Conservation (phyloP, 2,113 vertebrate species). For the Channa argus region DNA sequence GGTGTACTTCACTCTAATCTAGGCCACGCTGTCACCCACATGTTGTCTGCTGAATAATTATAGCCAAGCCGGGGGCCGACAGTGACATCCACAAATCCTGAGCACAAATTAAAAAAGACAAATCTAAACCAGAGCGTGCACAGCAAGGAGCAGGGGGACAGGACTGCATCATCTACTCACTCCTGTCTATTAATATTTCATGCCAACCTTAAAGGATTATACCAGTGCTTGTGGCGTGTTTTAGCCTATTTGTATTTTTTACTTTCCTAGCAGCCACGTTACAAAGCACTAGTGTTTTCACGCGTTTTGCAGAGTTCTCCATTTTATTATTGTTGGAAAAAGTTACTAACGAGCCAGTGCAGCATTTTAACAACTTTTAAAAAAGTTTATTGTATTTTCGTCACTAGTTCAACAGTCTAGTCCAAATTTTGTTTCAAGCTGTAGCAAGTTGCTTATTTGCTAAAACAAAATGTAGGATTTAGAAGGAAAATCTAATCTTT, state of each 20-base stretch:
- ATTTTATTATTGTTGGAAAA: too few relatives aligned
- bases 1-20: conserved; percentile 23
- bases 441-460: too few relatives aligned
- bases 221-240: not conserved
- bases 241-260: not conserved
- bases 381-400: too few relatives aligned
- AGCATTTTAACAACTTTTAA: too few relatives aligned
- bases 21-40: conserved; percentile 42
- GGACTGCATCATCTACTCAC: conserved; percentile 20
- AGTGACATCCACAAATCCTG: conserved; percentile 28
- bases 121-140: conserved; percentile 15
- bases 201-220: not conserved
- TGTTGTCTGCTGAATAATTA: conserved; percentile 48
- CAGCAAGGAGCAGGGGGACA: not conserved
- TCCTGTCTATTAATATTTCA: conserved; percentile 15
- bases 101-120: conserved; percentile 45
- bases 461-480: too few relatives aligned
- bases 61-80: not conserved
- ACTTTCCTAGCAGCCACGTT: not conserved
- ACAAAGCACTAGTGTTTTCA: not conserved
- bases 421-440: too few relatives aligned
- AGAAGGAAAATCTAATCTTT: too few relatives aligned
- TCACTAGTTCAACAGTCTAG: too few relatives aligned
- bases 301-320: not conserved
- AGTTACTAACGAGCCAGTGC: too few relatives aligned